Evolutionary conservation across 2,113 vertebrate species (phyloP).

Genomic region (Porphyrio hochstetteri): DNA sequence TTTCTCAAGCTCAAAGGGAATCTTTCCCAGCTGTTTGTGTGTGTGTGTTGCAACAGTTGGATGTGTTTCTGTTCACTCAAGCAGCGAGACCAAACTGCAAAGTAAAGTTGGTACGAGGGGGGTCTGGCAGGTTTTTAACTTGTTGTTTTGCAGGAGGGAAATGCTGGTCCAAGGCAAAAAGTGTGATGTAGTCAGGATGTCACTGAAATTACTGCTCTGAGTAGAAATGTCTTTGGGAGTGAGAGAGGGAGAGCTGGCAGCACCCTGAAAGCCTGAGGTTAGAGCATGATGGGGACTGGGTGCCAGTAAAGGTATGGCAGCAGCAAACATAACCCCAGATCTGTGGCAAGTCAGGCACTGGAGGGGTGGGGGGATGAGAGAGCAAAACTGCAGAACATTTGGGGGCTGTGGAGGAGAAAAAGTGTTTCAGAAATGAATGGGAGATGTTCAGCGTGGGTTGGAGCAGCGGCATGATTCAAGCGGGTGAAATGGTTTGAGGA

Average conservation of each 20-base stretch:
- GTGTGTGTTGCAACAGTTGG: neutral
- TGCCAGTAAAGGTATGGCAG: constrained; percentile 63
- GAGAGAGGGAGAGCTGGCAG: constrained; percentile 35
- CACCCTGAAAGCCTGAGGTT: constrained; percentile 71
- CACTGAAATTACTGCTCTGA: constrained; percentile 63
- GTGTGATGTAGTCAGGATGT: constrained; percentile 18
- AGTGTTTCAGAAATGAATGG: constrained; percentile 19
- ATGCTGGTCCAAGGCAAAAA: neutral
- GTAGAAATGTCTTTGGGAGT: constrained; percentile 64
- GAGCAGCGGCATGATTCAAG: neutral
- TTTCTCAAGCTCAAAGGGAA: neutral
- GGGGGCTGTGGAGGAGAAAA: constrained; percentile 16
- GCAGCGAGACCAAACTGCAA: neutral
- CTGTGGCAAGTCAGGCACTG: constrained; percentile 26
- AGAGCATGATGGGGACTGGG: constrained; percentile 49
- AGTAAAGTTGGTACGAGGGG: neutral
- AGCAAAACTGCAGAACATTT: constrained; percentile 4
- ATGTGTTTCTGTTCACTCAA: neutral
- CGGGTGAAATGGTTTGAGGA: constrained; percentile 14
- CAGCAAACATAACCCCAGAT: constrained; percentile 62
- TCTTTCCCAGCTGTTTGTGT: neutral
- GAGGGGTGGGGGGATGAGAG: neutral
- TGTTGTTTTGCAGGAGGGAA: constrained; percentile 12
- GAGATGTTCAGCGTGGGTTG: constrained; percentile 6
- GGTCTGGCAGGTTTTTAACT: neutral